Conservation (phyloP, 92 coral and sea anemone genomes). For the Scolanthus callimorphus region DNA sequence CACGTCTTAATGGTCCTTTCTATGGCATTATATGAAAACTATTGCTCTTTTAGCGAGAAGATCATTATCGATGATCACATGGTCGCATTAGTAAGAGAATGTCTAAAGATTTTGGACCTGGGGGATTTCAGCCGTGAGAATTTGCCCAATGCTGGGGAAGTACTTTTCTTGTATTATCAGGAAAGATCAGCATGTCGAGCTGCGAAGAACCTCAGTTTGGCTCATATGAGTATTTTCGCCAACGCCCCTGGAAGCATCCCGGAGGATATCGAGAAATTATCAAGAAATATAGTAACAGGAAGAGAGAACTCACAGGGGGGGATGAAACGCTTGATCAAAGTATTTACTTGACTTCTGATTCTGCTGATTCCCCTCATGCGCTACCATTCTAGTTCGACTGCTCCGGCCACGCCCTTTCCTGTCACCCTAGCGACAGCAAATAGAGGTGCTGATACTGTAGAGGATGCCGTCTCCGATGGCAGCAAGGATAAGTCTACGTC, state of each 20-base stretch:
- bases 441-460: background rate
- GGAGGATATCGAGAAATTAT: background rate
- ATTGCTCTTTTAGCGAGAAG: slow-evolving; percentile 59
- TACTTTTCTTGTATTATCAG: slow-evolving; percentile 1
- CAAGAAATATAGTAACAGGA: background rate
- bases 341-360: too few relatives aligned
- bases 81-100: slow-evolving; percentile 26
- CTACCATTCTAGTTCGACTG: too few relatives aligned
- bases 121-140: slow-evolving; percentile 27
- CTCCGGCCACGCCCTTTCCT: too few relatives aligned
- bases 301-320: background rate
- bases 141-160: slow-evolving; percentile 23
- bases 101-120: slow-evolving; percentile 39
- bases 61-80: slow-evolving; percentile 40
- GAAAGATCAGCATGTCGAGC: slow-evolving; percentile 4
- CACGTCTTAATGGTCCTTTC: slow-evolving; percentile 34
- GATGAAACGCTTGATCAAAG: too few relatives aligned
- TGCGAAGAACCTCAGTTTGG: slow-evolving; percentile 1
- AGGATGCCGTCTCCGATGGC: too few relatives aligned
- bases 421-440: background rate
- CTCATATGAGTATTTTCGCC: slow-evolving; percentile 7
- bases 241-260: too few relatives aligned
- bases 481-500: too few relatives aligned
- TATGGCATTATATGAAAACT: slow-evolving; percentile 69
- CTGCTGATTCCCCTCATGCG: too few relatives aligned